Base-by-base conservation (phyloP, 2,888 invertebrate species). In the Linyphia triangularis region DNA sequence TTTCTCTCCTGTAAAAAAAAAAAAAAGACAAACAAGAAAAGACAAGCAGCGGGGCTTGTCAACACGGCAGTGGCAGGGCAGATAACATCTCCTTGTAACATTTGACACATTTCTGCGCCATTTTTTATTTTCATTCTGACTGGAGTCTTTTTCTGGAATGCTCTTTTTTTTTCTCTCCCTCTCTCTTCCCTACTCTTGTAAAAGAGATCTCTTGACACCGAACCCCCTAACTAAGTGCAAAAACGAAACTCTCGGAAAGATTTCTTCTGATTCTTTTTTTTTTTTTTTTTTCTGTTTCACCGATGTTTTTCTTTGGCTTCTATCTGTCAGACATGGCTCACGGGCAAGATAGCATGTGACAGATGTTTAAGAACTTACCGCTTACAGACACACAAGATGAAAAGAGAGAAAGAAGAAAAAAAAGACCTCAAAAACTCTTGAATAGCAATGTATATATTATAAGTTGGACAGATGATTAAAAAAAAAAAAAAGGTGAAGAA, bases 21-120 rank as follows among this genome's bases (percentile, higher is more conserved):
- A 67, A 33, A 13, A 67, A 28, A 33, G 22, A 67, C 28, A 28
- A n/a, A n/a, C n/a, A n/a, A n/a, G n/a, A n/a, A n/a, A n/a, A n/a
- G n/a, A n/a, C n/a, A n/a, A n/a, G 22, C 28, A 33, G 33, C 63
- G 63, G n/a, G 16, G 73, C 73, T 83, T 83, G 83, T 83, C 83
- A 83, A 83, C 83, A 83, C 65, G 83, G 73, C 51, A 73, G 73
- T 65, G 65, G 82, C 43, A 59, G 9, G n/a, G 65, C 40, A 83
- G 83, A 83, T 83, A 83, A 83, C 83, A 83, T 83, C 83, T 57
- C 57, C 28, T 28, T 61, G 70, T 82, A 82, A 72, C 82, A 72
- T 82, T 51, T 72, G 82, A 82, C 82, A 72, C 40, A 72, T 82
- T 82, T 40, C 57, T 61, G 10, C 59, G 65, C 70, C 26, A 26